Evolutionary conservation across 1,140 invertebrate genomes (phyloP).

Genomic region (Drosophila malerkotliana): DNA sequence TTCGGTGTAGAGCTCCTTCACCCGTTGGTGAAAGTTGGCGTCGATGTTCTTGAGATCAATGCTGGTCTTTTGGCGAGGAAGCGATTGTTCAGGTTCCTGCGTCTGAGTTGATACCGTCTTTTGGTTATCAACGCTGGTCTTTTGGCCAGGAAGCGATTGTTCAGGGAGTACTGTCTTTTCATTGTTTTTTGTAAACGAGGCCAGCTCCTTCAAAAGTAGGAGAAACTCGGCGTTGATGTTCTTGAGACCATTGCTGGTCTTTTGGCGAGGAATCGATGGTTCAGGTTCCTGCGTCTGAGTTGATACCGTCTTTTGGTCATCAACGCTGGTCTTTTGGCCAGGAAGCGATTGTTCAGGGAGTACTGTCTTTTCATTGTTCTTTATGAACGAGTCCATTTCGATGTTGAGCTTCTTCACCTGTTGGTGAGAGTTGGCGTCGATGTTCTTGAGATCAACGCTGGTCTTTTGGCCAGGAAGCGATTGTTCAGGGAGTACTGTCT

Average conservation of each 20-base stretch:
- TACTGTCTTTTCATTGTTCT: slow-evolving; percentile 23
- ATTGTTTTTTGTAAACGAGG: slow-evolving; percentile 42
- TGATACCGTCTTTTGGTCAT: slow-evolving; percentile 17
- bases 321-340: no score
- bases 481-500: slow-evolving; percentile 23
- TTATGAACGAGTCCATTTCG: slow-evolving; percentile 41
- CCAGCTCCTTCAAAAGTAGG: slow-evolving; percentile 41
- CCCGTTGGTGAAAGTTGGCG: slow-evolving; percentile 53
- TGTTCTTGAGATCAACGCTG: slow-evolving; percentile 57
- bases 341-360: slow-evolving; percentile 15
- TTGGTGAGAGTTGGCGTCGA: slow-evolving; percentile 57
- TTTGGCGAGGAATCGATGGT: slow-evolving; percentile 4
- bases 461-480: slow-evolving; percentile 12
- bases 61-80: slow-evolving; percentile 11
- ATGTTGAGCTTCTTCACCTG: slow-evolving; percentile 44
- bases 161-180: slow-evolving; percentile 29
- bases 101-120: slow-evolving; percentile 48
- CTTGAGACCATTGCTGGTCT: slow-evolving; percentile 49
- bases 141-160: slow-evolving; percentile 5
- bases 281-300: slow-evolving; percentile 37
- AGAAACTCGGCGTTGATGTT: slow-evolving; percentile 60
- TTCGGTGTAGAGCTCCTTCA: slow-evolving; percentile 47
- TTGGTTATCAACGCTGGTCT: slow-evolving; percentile 22
- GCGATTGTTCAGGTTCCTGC: not conserved
- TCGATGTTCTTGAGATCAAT: slow-evolving; percentile 61